Base-by-base conservation (phyloP, 1,140 invertebrate species). In the Spodoptera frugiperda region DNA sequence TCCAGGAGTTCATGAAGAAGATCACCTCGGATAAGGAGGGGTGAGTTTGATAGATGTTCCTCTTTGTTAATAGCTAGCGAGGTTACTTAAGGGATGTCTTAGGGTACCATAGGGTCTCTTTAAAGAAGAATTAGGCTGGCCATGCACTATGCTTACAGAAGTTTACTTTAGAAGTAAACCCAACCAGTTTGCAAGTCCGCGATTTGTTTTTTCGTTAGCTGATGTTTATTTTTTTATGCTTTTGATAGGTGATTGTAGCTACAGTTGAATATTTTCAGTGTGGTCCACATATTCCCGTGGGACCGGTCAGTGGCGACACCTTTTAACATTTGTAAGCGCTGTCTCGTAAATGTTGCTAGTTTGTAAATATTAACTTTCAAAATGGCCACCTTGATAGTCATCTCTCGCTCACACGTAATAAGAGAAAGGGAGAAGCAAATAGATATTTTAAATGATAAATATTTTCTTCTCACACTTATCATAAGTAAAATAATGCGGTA, bases 1-100 rank as follows among this genome's bases (percentile, higher is more conserved):
- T 98, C 2, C 96, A 98, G 91, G 97, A 97, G 80, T 99, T 99
- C 95, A 96, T 99, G 71, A 96, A 98, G 85, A 97, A 98, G 90
- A 97, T 99, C 88, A 98, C 98, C 49, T 97, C 96, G 61, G 98
- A 99, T 84, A 97, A 97, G 89, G 96, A 98, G 94, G 98, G 98
- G 97, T 98, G 93, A 95, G 95, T 89, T 57, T 12, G 4, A 30
- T 10, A 30, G 17, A 46, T 49, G 9, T 39, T 39, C 1, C 25
- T 25, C 25, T 4, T 3, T 25, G 25, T 25, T 2, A 4, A 25
- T 25, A 25, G 25, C 5, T 25, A 25, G 25, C 25, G 25, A 25
- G 25, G 25, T 25, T 25, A 4, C 25, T 25, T 25, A 25, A 25
- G 25, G 25, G 25, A 25, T 78, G 2, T 71, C 44, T 44, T 63